Evolutionary conservation across 2,888 invertebrate species (phyloP), one percentile per base, ranked within the genome.

Genomic region (Colostygia pectinataria): DNA sequence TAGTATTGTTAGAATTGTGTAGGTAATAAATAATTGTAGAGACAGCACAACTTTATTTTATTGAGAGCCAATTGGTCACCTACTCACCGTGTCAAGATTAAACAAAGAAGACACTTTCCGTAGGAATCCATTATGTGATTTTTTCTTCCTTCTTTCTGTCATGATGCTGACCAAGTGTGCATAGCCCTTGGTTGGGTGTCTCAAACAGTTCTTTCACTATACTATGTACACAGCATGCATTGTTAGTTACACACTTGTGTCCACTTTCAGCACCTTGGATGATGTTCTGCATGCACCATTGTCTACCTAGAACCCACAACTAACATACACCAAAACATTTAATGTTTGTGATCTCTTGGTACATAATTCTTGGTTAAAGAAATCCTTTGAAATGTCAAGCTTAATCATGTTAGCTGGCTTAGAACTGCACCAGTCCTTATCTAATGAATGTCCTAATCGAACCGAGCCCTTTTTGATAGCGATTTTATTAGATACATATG

Each of bases 61-160:
- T 59, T 60, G 46, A 59, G 55, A 61, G 63, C 65, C 71, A 67
- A 62, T 61, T 55, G 49, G 44, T 62, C 55, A 71, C 79, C 78
- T 74, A 89, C 91, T 95, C 92, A 96, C 95, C 94, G 93, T 93
- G 80, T 96, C 96, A 88, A 96, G 93, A 91, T 95, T 96, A 91
- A 96, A 96, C 69, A 96, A 92, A 66, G 95, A 95, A 68, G 96
- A 96, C 68, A 96, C 96, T 92, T 96, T 96, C 91, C 95, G 95
- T 82, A 96, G 94, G 85, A 96, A 96, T 84, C 95, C 93, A 90
- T 91, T 88, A 83, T 89, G 90, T 57, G 88, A 74, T 77, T 91
- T 91, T 91, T 91, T 91, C 88, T 91, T 91, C 80, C 90, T 80
- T 83, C 91, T 82, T 73, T 91, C 91, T 70, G 91, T 91, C 91